phyloP scores from a whole-genome alignment of 2,797 vertebrate genomes.

The Euthynnus affinis region DNA sequence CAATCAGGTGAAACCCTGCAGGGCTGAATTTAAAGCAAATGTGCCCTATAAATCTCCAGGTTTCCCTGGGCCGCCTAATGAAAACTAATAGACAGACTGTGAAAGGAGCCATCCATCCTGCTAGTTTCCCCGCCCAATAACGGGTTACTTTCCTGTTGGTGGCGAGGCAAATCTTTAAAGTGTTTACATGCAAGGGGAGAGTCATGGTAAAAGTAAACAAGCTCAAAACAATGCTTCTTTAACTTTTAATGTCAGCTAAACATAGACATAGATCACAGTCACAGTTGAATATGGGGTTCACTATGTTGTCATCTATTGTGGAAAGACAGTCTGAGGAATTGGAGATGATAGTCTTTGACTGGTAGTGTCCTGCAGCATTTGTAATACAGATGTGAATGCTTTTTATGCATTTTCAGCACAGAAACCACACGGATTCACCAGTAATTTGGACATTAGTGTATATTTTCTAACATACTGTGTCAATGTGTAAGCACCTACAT shows the following conservation, averaged over 20 bases:
- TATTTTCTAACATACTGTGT: conserved; percentile 2
- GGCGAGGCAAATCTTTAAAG: conserved; percentile 54
- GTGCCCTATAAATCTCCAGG: conserved; percentile 85
- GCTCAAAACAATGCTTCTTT: conserved; percentile 35
- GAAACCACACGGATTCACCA: neutral
- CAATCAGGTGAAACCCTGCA: conserved; percentile 84
- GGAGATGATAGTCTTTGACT: conserved; percentile 14
- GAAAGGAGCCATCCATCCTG: conserved; percentile 82
- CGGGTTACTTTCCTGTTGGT: conserved; percentile 66
- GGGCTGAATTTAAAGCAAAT: conserved; percentile 86
- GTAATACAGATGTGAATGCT: conserved; percentile 8
- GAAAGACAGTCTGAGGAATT: conserved; percentile 7
- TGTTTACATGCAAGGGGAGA: conserved; percentile 69
- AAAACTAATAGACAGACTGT: conserved; percentile 86
- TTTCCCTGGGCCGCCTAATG: conserved; percentile 82
- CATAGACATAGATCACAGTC: conserved; percentile 37
- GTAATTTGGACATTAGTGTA: conserved; percentile 11
- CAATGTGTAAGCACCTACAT: neutral
- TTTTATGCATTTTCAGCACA: conserved; percentile 25
- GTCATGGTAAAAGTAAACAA: conserved; percentile 68
- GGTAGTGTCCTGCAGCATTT: conserved; percentile 7
- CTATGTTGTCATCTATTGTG: conserved; percentile 1
- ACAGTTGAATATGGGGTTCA: conserved; percentile 40
- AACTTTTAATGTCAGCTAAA: conserved; percentile 50
- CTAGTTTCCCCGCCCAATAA: conserved; percentile 75